These are phyloP conservation scores for Diorhabda sublineata DNA, from an alignment of 1,140 invertebrate genomes.

Conservation along the genomic window DNA sequence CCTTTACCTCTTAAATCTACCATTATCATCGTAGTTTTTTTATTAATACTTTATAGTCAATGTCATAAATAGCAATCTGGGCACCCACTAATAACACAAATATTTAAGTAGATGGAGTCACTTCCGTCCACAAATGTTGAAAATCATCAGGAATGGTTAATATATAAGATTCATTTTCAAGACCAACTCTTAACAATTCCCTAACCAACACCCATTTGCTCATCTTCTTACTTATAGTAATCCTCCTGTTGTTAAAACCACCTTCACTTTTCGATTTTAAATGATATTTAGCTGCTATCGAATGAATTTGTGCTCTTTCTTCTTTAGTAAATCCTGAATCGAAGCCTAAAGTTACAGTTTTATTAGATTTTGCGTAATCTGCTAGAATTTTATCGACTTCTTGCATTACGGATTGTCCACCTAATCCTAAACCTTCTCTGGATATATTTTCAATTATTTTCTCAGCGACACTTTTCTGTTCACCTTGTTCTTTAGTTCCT, in stretches of 20 bases:
- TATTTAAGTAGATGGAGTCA: neutral
- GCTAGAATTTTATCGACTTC: conserved; percentile 28
- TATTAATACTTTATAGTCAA: no score
- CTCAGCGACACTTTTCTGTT: conserved; percentile 27
- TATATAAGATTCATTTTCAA: conserved; percentile 28
- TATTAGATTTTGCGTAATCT: conserved; percentile 28
- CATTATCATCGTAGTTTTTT: no score
- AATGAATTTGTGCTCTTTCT: conserved; percentile 31
- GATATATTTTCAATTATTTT: conserved; percentile 31
- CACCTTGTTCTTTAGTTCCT: conserved; percentile 30
- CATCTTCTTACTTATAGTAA: conserved; percentile 31
- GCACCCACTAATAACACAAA: no score
- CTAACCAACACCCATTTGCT: conserved; percentile 26
- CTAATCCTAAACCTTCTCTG: conserved; percentile 22
- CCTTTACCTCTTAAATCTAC: no score
- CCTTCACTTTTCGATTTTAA: conserved; percentile 34
- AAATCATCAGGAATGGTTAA: conserved; percentile 28
- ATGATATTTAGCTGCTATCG: conserved; percentile 25
- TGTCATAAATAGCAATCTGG: no score
- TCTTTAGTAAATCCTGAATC: conserved; percentile 30
- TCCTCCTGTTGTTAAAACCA: conserved; percentile 25
- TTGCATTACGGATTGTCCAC: conserved; percentile 23
- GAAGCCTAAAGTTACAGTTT: conserved; percentile 28
- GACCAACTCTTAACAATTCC: conserved; percentile 22
- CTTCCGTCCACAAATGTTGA: conserved; percentile 21